Base-by-base conservation (phyloP, 1,140 invertebrate species). In the Drosophila subobscura region DNA sequence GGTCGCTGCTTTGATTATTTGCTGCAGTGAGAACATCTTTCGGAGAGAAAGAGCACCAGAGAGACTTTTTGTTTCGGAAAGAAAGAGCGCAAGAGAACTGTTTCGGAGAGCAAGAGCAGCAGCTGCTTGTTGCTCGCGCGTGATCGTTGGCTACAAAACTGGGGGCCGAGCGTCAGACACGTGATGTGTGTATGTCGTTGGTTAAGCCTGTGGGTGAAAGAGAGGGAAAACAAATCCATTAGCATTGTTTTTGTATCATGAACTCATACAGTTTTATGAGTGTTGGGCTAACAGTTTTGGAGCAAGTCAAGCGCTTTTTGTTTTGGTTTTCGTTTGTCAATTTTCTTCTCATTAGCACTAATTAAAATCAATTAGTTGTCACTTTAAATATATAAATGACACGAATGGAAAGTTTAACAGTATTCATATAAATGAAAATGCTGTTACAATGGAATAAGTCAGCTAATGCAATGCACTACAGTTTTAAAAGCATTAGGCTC, bases 21-120 rank as follows among this genome's bases (percentile, higher is more conserved):
- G 89, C 76, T 91, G 89, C 58, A 78, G 70, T 22, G 89, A 88
- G 66, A 81, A 77, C 89, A 91, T 91, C 42, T 10, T 37, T 41
- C 46, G 37, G 45, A 29, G 52, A 58, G 5, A 16, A 40, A 33
- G 8, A 37, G 33, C 33, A 1, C 33, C 33, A 33, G 33, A 33
- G 33, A 37, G 16, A 20, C 16, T 14, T 7, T 27, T 10, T 37
- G 7, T 7, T 10, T 33, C 33, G 29, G 55, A 33, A 23, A 57
- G 27, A 22, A 33, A 23, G 57, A 53, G 56, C 14, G 46, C 10
- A 7, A 52, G 55, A 46, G 53, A 14, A 14, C 22, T 14, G 46
- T 37, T 25, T 7, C 7, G 5, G 55, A 56, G 67, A 72, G 53
- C 55, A 20, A 20, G 16, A 20, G 16, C 16, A 20, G 16, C 16